Conservation (phyloP, 2,113 vertebrate genomes). For the Cynocephalus volans region DNA sequence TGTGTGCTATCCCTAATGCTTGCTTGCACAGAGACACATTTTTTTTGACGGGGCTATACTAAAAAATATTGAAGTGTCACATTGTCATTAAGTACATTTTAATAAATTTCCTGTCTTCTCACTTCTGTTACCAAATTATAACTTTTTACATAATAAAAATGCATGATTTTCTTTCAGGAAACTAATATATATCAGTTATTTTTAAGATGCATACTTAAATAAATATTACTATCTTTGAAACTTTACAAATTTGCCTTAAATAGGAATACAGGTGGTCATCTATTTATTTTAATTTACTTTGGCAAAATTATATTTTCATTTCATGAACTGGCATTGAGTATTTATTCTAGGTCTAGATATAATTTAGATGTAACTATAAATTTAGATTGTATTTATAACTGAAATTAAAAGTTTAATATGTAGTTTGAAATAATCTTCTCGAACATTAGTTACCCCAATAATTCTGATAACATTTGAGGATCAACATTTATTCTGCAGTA, state of each 20-base stretch:
- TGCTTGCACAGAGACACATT: not conserved
- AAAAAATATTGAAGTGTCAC: not conserved
- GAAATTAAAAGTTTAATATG: not conserved
- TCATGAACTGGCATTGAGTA: not conserved
- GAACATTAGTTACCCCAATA: not conserved
- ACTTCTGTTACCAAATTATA: not conserved
- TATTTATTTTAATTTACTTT: not conserved
- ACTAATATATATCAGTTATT: not conserved
- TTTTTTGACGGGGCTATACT: not conserved
- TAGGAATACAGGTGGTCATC: not conserved
- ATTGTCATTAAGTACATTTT: not conserved
- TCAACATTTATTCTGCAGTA: not conserved
- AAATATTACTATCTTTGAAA: not conserved
- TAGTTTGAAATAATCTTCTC: not conserved
- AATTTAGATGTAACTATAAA: not conserved
- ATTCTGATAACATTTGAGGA: not conserved
- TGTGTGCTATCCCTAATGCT: not conserved
- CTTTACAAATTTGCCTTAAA: not conserved
- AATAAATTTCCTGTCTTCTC: not conserved
- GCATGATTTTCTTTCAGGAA: not conserved
- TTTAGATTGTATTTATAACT: not conserved
- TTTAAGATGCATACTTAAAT: not conserved
- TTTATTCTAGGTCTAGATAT: not conserved
- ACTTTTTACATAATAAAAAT: constrained; percentile 34
- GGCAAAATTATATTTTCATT: not conserved